A percentile compares a stretch with the other conserved stretches of the same genome.
Evolutionary conservation across 2,797 vertebrate species (phyloP).

Genomic region (Argyrosomus regius): DNA sequence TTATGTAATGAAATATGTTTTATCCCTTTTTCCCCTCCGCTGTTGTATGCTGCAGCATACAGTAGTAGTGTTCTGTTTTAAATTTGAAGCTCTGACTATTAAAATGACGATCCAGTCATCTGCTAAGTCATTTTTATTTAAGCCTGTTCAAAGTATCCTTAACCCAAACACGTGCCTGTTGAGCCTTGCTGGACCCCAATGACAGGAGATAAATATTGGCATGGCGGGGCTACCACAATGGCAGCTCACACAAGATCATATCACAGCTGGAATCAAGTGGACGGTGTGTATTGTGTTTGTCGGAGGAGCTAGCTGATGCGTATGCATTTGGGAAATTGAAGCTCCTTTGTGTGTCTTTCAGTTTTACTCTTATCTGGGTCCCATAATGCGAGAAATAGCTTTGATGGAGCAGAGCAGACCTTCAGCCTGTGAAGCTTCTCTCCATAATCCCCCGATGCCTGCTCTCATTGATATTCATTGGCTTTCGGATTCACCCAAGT

Average conservation of each 20-base stretch:
- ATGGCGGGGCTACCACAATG: neutral
- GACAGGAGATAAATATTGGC: too few relatives aligned
- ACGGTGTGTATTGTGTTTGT: neutral
- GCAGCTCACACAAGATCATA: neutral
- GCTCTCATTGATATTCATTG: slow-evolving; percentile 57
- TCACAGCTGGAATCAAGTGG: neutral
- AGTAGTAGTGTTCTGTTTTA: neutral
- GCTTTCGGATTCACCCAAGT: neutral
- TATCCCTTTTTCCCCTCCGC: too few relatives aligned
- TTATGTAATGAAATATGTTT: too few relatives aligned
- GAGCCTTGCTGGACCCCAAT: neutral
- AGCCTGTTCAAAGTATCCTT: neutral
- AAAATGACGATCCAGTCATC: neutral
- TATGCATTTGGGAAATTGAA: neutral
- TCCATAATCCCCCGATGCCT: slow-evolving; percentile 12
- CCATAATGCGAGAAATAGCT: neutral
- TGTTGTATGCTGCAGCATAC: too few relatives aligned
- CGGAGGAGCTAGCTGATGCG: neutral
- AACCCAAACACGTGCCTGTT: neutral
- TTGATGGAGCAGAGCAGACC: neutral
- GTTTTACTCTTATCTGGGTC: neutral
- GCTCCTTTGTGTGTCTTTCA: neutral
- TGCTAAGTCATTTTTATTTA: too few relatives aligned
- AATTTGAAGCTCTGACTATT: neutral
- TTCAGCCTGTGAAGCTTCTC: neutral